Base-by-base conservation (phyloP, 2,888 invertebrate species). In the Flexamia atlantica region DNA sequence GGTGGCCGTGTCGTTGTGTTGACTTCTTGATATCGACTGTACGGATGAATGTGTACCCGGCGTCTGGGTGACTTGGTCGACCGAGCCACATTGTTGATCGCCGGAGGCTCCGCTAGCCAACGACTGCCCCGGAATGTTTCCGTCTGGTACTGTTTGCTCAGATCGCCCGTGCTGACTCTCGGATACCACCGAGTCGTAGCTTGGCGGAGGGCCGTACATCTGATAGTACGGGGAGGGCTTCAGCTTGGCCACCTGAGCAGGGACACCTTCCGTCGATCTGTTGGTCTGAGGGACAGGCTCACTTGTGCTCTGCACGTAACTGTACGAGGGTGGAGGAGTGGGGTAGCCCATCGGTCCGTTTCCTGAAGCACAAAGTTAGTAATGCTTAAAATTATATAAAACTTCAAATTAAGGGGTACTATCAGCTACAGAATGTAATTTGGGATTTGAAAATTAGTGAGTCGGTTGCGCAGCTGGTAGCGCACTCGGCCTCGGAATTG, bases 141-240 rank as follows among this genome's bases (percentile, higher is more conserved):
- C 81, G 28, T n/a, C 60, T 28, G 80, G n/a, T 80, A 53, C 46
- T 14, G 25, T 1, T 80, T 4, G n/a, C 82, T 60, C 60, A 70
- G 40, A 53, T 83, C 84, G 84, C 17, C 36, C 25, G 12, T 17
- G 2, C 36, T 72, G 72, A 72, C 42, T 68, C 46, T 81, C 81
- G 12, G 42, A 40, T 10, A 91, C 90, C 81, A 91, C 91, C 53
- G 91, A 90, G 85, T 91, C 91, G 86, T 91, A 91, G 85, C 91
- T 91, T n/a, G 91, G 91, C 14, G 91, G 91, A 60, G 91, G 91
- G 23, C 91, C 91, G 85, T 91, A 91, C n/a, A 91, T 86, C 84
- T 90, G 90, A 86, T 90, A 90, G 85, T 91, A 91, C 4, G 91
- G 91, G 83, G 85, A 85, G 1, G 83, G 30, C 90, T 90, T 88